Conservation (phyloP, 2,797 vertebrate species). For the Lindbergichthys nudifrons region DNA sequence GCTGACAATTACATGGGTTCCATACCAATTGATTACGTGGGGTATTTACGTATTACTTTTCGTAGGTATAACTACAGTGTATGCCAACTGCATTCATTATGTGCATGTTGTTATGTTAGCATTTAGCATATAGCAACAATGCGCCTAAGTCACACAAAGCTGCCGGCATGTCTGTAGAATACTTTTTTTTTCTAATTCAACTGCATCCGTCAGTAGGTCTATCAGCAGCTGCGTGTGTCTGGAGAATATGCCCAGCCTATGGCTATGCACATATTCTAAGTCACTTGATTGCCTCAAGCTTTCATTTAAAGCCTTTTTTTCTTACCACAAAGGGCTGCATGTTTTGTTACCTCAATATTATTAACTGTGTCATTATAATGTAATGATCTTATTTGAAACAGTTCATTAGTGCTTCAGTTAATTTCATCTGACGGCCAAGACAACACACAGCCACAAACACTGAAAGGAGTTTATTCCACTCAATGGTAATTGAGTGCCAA, state of each 20-base stretch:
- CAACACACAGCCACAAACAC: slow-evolving; percentile 50
- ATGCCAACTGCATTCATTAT: no score
- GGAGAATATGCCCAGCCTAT: neutral
- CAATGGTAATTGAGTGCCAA: slow-evolving; percentile 75
- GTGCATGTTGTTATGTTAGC: no score
- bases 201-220: neutral
- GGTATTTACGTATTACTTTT: no score
- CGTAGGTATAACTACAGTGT: no score
- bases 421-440: slow-evolving; percentile 18
- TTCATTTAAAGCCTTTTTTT: neutral
- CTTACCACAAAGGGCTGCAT: neutral
- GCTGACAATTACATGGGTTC: no score
- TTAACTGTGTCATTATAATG: slow-evolving; percentile 1
- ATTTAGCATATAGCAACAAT: no score
- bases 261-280: neutral
- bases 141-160: no score
- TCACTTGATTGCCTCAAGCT: neutral
- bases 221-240: neutral
- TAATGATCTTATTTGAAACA: neutral
- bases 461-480: slow-evolving; percentile 67
- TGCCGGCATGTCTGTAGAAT: no score
- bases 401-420: neutral
- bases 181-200: neutral
- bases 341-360: neutral
- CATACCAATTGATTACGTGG: no score